A percentile compares a stretch with the other conserved stretches of the same genome.
Evolutionary conservation across 2,113 vertebrate species (phyloP).

Genomic region (Poeciliopsis occidentalis): DNA sequence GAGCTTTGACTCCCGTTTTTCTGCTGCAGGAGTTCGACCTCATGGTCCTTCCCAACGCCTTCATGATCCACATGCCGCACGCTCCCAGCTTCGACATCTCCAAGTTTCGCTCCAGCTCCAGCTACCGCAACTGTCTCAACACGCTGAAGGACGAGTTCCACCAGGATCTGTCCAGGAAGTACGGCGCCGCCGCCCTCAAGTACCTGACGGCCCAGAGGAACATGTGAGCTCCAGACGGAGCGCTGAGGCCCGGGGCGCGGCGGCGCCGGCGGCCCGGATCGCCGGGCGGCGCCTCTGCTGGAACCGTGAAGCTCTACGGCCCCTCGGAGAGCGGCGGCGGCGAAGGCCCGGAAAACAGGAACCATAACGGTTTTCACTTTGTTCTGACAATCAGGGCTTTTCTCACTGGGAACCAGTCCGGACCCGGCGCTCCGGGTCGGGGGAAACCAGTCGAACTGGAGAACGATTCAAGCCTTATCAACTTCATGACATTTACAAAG

Average conservation of each 20-base stretch:
- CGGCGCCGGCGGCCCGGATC: neutral
- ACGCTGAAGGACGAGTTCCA: slow-evolving; percentile 94
- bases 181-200: slow-evolving; percentile 92
- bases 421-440: neutral
- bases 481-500: slow-evolving; percentile 69
- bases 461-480: slow-evolving; percentile 73
- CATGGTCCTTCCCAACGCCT: slow-evolving; percentile 93
- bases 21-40: slow-evolving; percentile 88
- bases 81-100: slow-evolving; percentile 96
- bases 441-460: slow-evolving; percentile 47
- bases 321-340: slow-evolving; percentile 13
- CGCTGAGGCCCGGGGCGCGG: slow-evolving; percentile 16
- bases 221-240: slow-evolving; percentile 57
- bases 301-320: slow-evolving; percentile 50
- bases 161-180: slow-evolving; percentile 92
- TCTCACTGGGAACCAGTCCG: slow-evolving; percentile 31
- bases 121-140: slow-evolving; percentile 89
- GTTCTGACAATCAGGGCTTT: slow-evolving; percentile 81
- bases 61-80: slow-evolving; percentile 97
- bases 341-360: neutral
- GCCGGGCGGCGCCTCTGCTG: slow-evolving; percentile 59
- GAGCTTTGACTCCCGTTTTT: neutral
- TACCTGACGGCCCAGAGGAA: slow-evolving; percentile 93
- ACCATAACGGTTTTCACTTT: slow-evolving; percentile 40
- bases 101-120: slow-evolving; percentile 89